These are phyloP conservation scores for Hyla sarda DNA, from an alignment of 2,113 vertebrate species.

Conservation along the genomic window DNA sequence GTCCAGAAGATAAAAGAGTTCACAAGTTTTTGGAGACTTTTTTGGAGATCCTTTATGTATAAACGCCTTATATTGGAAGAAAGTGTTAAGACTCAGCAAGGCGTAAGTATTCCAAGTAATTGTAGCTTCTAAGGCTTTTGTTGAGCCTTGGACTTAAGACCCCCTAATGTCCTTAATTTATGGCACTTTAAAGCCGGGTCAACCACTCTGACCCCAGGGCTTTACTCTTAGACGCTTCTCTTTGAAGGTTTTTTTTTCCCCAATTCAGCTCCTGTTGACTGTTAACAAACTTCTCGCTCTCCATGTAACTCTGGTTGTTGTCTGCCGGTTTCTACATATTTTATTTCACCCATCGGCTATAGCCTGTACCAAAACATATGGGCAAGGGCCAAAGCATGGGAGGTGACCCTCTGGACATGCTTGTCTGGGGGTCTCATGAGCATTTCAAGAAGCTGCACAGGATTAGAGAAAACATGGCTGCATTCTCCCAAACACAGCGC, in stretches of 20 bases:
- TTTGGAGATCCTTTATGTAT: background rate
- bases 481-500: background rate
- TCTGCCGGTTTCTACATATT: too few relatives aligned
- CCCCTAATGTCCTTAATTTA: slow-evolving; percentile 36
- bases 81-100: background rate
- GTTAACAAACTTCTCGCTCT: slow-evolving; percentile 10
- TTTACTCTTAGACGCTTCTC: slow-evolving; percentile 20
- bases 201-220: slow-evolving; percentile 30
- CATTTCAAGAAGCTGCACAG: background rate
- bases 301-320: background rate
- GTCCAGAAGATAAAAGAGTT: background rate
- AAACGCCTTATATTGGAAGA: background rate
- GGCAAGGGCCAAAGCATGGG: too few relatives aligned
- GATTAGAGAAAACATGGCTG: background rate
- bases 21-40: background rate
- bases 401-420: too few relatives aligned
- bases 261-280: background rate
- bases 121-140: slow-evolving; percentile 22
- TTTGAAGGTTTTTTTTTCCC: slow-evolving; percentile 28
- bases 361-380: too few relatives aligned
- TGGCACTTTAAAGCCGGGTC: slow-evolving; percentile 27
- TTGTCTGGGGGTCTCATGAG: too few relatives aligned
- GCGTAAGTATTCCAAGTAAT: slow-evolving; percentile 3
- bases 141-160: background rate
- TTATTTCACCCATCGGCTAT: too few relatives aligned